Conservation (phyloP, 2,797 vertebrate species). For the Apogon talboti region DNA sequence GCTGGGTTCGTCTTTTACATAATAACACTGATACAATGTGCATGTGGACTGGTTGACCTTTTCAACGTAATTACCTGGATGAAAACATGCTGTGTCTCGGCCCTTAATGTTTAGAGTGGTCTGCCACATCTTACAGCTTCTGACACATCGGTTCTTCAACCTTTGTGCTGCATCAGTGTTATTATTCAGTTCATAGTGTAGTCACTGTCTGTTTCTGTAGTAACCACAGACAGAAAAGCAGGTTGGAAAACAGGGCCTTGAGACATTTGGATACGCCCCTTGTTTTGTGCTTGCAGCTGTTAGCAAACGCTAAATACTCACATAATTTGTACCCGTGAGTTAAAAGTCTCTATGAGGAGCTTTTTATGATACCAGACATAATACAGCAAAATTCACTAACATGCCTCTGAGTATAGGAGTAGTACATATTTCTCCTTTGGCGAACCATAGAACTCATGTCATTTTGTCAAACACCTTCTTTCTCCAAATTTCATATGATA, state of each 20-base stretch:
- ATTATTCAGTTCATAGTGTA: conserved; percentile 30
- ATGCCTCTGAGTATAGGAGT: no score
- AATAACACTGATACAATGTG: not conserved
- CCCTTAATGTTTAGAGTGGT: not conserved
- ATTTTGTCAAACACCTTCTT: no score
- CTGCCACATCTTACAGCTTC: conserved; percentile 13
- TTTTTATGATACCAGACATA: not conserved
- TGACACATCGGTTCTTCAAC: conserved; percentile 19
- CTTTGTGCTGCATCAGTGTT: conserved; percentile 18
- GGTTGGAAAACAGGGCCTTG: conserved; percentile 4
- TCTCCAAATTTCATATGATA: no score
- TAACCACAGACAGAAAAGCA: conserved; percentile 31
- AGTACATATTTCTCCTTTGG: no score
- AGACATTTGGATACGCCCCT: not conserved
- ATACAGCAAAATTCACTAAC: not conserved
- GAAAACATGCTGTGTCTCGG: not conserved
- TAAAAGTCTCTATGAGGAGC: not conserved
- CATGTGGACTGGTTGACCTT: not conserved
- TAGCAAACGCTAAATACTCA: no score
- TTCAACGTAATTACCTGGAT: not conserved
- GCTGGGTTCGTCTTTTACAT: no score
- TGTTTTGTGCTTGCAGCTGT: conserved; percentile 1
- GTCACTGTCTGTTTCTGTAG: conserved; percentile 55
- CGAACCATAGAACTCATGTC: no score
- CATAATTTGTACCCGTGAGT: not conserved